Evolutionary conservation across 2,113 vertebrate species (phyloP).

Genomic region (Myotis davidii): DNA sequence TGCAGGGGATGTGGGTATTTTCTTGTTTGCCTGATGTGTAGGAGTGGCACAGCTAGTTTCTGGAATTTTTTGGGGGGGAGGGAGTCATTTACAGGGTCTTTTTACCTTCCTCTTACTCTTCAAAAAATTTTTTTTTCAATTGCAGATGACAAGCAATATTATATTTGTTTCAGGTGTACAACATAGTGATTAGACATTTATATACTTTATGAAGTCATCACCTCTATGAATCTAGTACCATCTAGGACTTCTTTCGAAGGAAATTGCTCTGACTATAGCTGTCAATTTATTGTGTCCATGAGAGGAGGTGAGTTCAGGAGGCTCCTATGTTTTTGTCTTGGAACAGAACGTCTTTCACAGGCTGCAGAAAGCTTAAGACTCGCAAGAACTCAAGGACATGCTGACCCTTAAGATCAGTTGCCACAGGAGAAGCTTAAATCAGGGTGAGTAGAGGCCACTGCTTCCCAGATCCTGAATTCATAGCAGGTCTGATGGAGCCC

Average conservation of each 20-base stretch:
- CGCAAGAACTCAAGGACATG: background rate
- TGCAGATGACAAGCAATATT: background rate
- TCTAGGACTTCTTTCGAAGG: background rate
- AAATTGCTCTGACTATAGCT: background rate
- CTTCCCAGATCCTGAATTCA: background rate
- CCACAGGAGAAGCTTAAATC: background rate
- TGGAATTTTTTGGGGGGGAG: background rate
- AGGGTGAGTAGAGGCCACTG: background rate
- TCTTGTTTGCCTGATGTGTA: background rate
- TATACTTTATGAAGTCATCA: background rate
- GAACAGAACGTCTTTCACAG: background rate
- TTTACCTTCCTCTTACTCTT: background rate
- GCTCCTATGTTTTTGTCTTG: background rate
- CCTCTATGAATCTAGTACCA: background rate
- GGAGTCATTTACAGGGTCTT: background rate
- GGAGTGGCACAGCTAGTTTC: background rate
- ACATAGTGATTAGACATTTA: background rate
- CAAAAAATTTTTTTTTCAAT: background rate
- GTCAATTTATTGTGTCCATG: background rate
- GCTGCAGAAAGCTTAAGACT: background rate
- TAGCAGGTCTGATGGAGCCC: background rate
- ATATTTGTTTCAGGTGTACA: background rate
- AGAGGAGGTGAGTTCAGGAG: background rate
- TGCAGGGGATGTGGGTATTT: background rate
- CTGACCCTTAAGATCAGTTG: background rate